Conservation (phyloP, 2,113 vertebrate species). For the Ramphastos sulfuratus region DNA sequence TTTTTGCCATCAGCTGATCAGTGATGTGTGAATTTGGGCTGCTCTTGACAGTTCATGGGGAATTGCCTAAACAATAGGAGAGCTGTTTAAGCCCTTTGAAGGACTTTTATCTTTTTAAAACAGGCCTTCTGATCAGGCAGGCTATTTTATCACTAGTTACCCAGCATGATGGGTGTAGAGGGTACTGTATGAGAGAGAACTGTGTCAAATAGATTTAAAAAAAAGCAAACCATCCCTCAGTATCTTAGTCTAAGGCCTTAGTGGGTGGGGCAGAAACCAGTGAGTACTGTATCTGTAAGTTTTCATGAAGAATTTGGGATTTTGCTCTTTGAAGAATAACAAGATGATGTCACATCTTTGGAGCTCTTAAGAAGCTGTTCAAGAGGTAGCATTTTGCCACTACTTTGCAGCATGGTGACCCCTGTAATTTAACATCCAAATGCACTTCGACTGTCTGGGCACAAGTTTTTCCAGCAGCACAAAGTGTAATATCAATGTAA, state of each 20-base stretch:
- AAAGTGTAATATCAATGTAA: background rate
- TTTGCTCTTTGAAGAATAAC: background rate
- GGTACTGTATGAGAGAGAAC: background rate
- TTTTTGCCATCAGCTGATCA: constrained; percentile 48
- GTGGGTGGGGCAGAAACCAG: background rate
- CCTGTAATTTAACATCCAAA: background rate
- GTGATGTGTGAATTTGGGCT: constrained; percentile 44
- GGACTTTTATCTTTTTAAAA: constrained; percentile 23
- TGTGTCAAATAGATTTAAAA: background rate
- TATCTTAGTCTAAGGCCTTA: background rate
- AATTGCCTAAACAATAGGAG: constrained; percentile 41
- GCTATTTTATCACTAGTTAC: constrained; percentile 12
- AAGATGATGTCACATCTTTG: background rate
- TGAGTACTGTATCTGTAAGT: background rate
- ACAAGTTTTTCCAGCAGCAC: background rate
- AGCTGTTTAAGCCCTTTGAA: constrained; percentile 20
- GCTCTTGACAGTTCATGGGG: constrained; percentile 17
- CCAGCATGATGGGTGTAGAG: background rate
- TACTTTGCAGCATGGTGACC: background rate
- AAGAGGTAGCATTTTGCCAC: background rate
- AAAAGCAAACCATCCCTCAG: background rate
- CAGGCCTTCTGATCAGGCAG: constrained; percentile 33
- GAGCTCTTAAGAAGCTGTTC: background rate
- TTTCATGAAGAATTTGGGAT: background rate
- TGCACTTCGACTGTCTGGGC: background rate